Evolutionary conservation across 2,797 vertebrate genomes (phyloP).

Genomic region (Alectoris magna): DNA sequence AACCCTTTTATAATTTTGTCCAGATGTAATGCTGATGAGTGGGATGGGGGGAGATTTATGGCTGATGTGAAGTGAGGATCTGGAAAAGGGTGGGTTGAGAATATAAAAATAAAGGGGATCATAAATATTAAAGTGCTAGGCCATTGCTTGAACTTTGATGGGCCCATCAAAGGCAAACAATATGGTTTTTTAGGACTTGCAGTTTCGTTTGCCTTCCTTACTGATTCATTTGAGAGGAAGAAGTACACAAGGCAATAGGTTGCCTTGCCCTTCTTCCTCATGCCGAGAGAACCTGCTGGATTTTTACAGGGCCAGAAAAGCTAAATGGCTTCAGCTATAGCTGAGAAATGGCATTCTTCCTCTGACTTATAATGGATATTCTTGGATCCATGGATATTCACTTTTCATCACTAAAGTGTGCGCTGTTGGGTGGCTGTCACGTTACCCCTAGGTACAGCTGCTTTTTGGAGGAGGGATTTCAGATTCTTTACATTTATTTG

Average conservation of each 20-base stretch:
- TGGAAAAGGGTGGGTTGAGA: constrained; percentile 21
- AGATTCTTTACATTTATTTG: background rate
- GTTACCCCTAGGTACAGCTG: background rate
- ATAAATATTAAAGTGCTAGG: constrained; percentile 34
- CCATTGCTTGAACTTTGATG: constrained; percentile 3
- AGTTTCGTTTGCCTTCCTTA: constrained; percentile 20
- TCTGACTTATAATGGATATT: background rate
- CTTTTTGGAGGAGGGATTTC: background rate
- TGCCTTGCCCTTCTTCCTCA: background rate
- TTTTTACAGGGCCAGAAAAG: constrained; percentile 1
- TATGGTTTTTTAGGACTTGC: constrained; percentile 31
- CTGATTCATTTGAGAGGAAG: constrained; percentile 29
- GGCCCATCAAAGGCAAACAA: constrained; percentile 29
- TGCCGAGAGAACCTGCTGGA: background rate
- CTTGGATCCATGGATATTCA: background rate
- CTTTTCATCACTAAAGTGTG: background rate
- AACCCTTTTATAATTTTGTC: constrained; percentile 57
- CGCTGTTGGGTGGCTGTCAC: background rate
- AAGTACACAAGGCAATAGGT: constrained; percentile 4
- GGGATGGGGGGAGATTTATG: constrained; percentile 55
- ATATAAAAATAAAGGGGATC: constrained; percentile 57
- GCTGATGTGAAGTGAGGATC: constrained; percentile 25
- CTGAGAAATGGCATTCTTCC: background rate
- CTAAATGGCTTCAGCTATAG: background rate
- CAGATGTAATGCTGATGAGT: constrained; percentile 45